Evolutionary conservation across 2,113 vertebrate genomes (phyloP).

Genomic region (Balaeniceps rex): DNA sequence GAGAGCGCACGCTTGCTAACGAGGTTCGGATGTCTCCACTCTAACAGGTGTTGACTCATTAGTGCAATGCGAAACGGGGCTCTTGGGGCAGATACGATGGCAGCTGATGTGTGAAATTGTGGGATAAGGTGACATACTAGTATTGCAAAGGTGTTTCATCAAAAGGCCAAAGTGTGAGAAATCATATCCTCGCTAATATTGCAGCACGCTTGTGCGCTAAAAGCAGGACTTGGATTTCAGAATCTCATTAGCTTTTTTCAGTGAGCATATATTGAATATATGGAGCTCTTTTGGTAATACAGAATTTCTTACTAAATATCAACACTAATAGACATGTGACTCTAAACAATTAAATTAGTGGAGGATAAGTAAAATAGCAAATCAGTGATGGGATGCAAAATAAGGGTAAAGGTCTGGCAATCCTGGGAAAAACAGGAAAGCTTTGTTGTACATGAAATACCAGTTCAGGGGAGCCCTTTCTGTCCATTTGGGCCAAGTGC

Average conservation of each 20-base stretch:
- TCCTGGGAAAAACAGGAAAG: not conserved
- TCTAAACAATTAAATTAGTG: not conserved
- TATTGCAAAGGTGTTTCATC: slow-evolving; percentile 68
- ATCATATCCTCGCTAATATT: slow-evolving; percentile 19
- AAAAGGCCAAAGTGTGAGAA: slow-evolving; percentile 61
- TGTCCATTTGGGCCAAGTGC: not conserved
- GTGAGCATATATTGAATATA: not conserved
- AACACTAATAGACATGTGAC: not conserved
- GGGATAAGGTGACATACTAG: slow-evolving; percentile 49
- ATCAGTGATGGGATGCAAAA: not conserved
- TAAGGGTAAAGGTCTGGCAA: not conserved
- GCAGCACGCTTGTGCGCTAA: not conserved
- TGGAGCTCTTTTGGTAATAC: not conserved
- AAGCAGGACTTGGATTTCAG: slow-evolving; percentile 16
- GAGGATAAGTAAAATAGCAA: not conserved
- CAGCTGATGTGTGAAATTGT: slow-evolving; percentile 67
- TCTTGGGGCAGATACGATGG: slow-evolving; percentile 50
- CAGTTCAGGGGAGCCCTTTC: not conserved
- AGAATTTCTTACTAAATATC: not conserved
- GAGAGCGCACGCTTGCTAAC: slow-evolving; percentile 14
- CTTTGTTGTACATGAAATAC: not conserved
- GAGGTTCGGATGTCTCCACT: slow-evolving; percentile 69
- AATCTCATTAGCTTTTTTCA: not conserved
- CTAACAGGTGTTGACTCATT: slow-evolving; percentile 67
- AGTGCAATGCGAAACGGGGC: slow-evolving; percentile 54